Base-by-base conservation (phyloP, 2,113 vertebrate species). In the Melanerpes aurifrons region DNA sequence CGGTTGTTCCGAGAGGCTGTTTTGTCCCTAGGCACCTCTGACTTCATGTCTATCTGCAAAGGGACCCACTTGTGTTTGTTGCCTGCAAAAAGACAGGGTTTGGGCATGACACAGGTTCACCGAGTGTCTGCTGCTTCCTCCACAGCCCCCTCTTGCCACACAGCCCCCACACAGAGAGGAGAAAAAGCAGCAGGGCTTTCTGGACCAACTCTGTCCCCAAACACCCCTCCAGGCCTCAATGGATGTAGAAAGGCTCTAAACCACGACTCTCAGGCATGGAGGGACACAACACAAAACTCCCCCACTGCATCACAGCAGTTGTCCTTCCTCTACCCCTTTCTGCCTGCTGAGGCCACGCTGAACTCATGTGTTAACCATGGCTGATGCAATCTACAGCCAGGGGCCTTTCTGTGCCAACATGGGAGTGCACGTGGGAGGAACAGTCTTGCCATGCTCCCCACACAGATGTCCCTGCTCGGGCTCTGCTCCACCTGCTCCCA, bases 21-120 rank as follows among this genome's bases (percentile, higher is more conserved):
- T 87, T 99, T 99, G 94, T 99, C 99, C 62, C 99, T 97, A 31
- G 98, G 98, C 69, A 98, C 99, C 85, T 99, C 99, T 4, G 99
- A 98, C 97, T 99, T 99, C 98, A 99, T 98, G 91, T 99, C 99
- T 76, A 99, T 99, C 97, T 99, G 99, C 91, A 99, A 98, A 15
- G 99, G 99, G 95, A 99, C 99, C 99, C 99, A 99, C 97, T 98
- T 99, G 96, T 99, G 99, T 97, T 99, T 99, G 97, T 98, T 99
- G 90, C 99, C 99, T 99, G 97, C 48, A 95, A 95, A 95, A 93
- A 91, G 90, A 86, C 35, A 86, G 92, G 40, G 93, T 62, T 78
- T 73, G 37, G 22, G 40, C 63, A 67, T 90, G 75, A 96, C 69
- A 92, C 37, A 79, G 86, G 63, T 78, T 93, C 86, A 75, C 56